Conservation (phyloP, 2,888 invertebrate species). For the Xylocampa areola region DNA sequence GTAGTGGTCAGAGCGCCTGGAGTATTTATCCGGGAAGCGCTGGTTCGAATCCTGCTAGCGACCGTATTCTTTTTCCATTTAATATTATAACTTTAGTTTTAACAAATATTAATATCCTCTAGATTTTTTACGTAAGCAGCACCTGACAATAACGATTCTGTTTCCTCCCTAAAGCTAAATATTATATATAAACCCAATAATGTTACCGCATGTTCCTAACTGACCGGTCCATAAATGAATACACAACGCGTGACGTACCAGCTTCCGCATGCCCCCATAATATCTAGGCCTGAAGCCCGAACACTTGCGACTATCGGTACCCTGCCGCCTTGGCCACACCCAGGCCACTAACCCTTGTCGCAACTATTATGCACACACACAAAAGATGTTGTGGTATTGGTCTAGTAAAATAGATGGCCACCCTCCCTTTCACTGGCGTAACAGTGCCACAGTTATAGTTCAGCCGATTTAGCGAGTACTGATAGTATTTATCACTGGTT, state of each 20-base stretch:
- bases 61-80: too few species aligned
- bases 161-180: too few species aligned
- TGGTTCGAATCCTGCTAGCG: too few species aligned
- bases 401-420: conserved; percentile 84
- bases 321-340: conserved; percentile 81
- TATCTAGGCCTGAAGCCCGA: conserved; percentile 41
- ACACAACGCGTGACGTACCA: conserved; percentile 32
- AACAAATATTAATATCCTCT: too few species aligned
- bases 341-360: conserved; percentile 83
- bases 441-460: conserved; percentile 78
- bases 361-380: conserved; percentile 69
- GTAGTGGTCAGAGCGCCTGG: too few species aligned
- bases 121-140: too few species aligned
- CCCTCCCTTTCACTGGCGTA: conserved; percentile 87
- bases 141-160: too few species aligned
- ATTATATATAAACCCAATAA: too few species aligned
- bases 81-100: too few species aligned
- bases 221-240: conserved; percentile 35
- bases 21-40: too few species aligned
- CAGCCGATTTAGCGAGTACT: conserved; percentile 54
- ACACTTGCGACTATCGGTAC: conserved; percentile 74
- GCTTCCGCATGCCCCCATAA: conserved; percentile 55
- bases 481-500: conserved; percentile 23
- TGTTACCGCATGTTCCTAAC: conserved; percentile 9
- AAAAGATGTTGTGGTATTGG: conserved; percentile 66